Percentiles rank a stretch among this genome's conserved stretches.
phyloP scores from a whole-genome alignment of 2,113 vertebrate species.

The Semicossyphus pulcher region DNA sequence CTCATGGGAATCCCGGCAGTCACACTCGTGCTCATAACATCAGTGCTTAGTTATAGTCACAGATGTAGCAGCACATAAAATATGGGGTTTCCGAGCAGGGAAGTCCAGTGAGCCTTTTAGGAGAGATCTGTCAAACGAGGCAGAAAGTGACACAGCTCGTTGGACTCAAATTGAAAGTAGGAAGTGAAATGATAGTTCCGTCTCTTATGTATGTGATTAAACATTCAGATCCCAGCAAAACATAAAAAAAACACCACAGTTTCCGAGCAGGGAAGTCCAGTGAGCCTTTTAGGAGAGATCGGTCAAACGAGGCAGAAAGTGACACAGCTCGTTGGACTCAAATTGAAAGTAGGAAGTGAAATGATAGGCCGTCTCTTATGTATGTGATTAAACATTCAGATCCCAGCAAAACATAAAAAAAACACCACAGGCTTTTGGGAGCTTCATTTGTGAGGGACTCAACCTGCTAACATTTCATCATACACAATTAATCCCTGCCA shows the following conservation, averaged over 20 bases:
- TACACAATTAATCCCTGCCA: too few species aligned
- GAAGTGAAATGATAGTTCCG: slow-evolving; percentile 16
- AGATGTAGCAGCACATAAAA: neutral
- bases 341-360: slow-evolving; percentile 16
- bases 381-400: neutral
- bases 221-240: neutral
- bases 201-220: too few species aligned
- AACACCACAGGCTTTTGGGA: too few species aligned
- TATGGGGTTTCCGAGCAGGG: slow-evolving; percentile 47
- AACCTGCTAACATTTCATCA: too few species aligned
- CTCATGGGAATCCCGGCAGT: slow-evolving; percentile 29
- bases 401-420: neutral
- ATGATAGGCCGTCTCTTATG: too few species aligned
- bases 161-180: neutral
- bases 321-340: neutral
- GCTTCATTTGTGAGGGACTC: too few species aligned
- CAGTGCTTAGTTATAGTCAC: neutral
- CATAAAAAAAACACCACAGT: too few species aligned
- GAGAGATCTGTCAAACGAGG: neutral
- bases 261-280: slow-evolving; percentile 56
- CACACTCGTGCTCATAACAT: neutral
- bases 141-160: neutral
- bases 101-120: slow-evolving; percentile 30
- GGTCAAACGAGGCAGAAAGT: neutral
- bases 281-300: neutral